These are phyloP conservation scores for Eilema depressum DNA, from an alignment of 2,888 invertebrate genomes.

Conservation along the genomic window DNA sequence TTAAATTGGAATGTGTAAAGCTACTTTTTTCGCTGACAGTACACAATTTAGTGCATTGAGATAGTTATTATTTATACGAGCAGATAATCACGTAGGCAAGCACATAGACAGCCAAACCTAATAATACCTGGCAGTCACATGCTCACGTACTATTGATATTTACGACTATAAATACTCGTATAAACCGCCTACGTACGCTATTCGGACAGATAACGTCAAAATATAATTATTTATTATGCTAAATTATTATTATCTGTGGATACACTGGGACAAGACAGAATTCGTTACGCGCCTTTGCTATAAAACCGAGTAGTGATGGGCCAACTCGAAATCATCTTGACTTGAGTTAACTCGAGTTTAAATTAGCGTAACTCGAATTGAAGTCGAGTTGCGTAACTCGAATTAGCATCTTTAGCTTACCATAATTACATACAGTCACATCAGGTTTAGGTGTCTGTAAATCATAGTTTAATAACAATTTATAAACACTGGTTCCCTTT, in stretches of 20 bases:
- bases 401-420: too few relatives aligned
- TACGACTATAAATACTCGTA: conserved; percentile 9
- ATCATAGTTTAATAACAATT: too few relatives aligned
- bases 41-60: background rate
- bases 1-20: background rate
- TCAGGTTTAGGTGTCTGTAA: too few relatives aligned
- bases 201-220: conserved; percentile 11
- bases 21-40: background rate
- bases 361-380: too few relatives aligned
- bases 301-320: too few relatives aligned
- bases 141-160: background rate
- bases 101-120: conserved; percentile 28
- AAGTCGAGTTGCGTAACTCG: too few relatives aligned
- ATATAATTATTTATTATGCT: conserved; percentile 1
- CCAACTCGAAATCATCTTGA: too few relatives aligned
- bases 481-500: too few relatives aligned
- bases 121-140: conserved; percentile 22
- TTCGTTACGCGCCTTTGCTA: too few relatives aligned
- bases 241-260: background rate
- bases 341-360: too few relatives aligned
- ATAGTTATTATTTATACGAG: background rate
- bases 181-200: conserved; percentile 15
- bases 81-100: conserved; percentile 18
- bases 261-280: background rate
- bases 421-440: too few relatives aligned